Base-by-base conservation (phyloP, 1,140 invertebrate species). In the Helicoverpa armigera region DNA sequence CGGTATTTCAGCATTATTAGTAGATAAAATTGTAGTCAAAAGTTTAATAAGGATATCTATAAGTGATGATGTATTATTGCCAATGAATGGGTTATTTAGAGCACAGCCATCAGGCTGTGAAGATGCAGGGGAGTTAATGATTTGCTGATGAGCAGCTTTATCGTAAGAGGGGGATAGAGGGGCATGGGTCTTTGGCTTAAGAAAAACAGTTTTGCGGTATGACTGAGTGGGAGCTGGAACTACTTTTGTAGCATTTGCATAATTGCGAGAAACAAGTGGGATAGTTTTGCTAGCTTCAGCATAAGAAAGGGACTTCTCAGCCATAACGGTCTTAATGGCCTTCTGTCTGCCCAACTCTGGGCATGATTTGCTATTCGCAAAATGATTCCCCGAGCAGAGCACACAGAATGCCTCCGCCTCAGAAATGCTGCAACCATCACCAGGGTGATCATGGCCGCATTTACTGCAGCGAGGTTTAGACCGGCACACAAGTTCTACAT, bases 101-200 rank as follows among this genome's bases (percentile, higher is more conserved):
- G 13, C 53, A 14, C 53, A 54, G 53, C 53, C 53, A 54, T 54
- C n/a, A 54, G 53, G 53, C 53, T 54, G 53, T 54, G 53, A 54
- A 54, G 53, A n/a, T 54, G 2, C 13, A 14, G 53, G 53, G 13
- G 13, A 54, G n/a, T n/a, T 54, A 54, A 14, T 14, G 5, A 54
- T 54, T n/a, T n/a, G 53, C 13, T 54, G 53, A 54, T 54, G 53
- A 13, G 53, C 53, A 54, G 53, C 53, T 54, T 54, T 54, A 14
- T 13, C 53, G n/a, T 54, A 54, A 14, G 53, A 54, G 14, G 13
- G 53, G 12, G 53, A 14, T n/a, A 54, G 53, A n/a, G 14, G 53
- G 13, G 53, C 53, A n/a, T 54, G 53, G 53, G 53, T 54, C 13
- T 54, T 54, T n/a, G 53, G 14, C 13, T 23, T 23, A 23, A 23